Conservation (phyloP, 2,113 vertebrate genomes). For the Cyphomyrus discorhynchus region DNA sequence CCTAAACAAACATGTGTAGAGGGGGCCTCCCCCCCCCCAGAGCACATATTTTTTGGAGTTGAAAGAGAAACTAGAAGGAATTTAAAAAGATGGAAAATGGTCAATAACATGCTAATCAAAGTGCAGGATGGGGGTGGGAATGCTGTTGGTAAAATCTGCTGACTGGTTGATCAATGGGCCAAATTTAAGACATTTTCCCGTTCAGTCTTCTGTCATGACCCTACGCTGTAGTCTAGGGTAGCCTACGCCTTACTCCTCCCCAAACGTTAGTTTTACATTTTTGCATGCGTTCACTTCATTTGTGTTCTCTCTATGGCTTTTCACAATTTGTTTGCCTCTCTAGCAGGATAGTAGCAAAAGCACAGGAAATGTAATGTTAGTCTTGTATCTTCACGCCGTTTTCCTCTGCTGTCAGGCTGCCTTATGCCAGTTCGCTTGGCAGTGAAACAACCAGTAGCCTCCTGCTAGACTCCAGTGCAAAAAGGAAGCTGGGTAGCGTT, state of each 20-base stretch:
- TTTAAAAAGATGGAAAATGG: neutral
- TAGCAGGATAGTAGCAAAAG: neutral
- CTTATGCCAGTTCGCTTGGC: neutral
- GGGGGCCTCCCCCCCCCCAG: no score
- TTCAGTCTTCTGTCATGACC: neutral
- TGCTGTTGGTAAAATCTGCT: neutral
- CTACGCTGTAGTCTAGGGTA: neutral
- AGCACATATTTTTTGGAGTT: neutral
- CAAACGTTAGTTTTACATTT: neutral
- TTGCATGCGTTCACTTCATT: neutral
- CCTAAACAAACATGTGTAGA: neutral
- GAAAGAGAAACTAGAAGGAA: neutral
- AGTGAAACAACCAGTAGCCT: neutral
- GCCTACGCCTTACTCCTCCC: neutral
- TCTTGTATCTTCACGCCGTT: neutral
- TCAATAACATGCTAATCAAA: neutral
- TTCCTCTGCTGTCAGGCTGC: neutral
- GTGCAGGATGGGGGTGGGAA: neutral
- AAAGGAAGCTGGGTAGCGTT: neutral
- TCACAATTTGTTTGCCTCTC: neutral
- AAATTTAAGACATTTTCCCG: neutral
- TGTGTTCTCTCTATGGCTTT: neutral
- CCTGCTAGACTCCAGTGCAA: neutral
- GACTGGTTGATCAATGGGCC: neutral
- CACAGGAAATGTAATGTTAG: neutral